phyloP scores from a whole-genome alignment of 92 coral and sea anemone genomes.

The Actinernus sp. region DNA sequence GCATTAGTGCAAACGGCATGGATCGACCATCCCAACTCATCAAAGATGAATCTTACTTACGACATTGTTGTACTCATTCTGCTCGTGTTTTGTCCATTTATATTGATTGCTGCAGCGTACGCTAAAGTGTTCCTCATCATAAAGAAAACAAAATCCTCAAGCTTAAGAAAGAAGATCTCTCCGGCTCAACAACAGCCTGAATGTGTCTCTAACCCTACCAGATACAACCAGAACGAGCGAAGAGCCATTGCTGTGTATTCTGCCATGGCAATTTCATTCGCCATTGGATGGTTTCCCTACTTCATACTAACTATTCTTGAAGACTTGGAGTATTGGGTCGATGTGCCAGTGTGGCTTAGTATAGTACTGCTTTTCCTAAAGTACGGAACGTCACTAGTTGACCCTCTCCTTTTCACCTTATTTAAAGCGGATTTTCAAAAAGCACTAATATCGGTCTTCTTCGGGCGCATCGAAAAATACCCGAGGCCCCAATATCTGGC shows the following conservation, averaged over 20 bases:
- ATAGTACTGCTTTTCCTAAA: constrained; percentile 54
- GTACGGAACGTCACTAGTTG: constrained; percentile 58
- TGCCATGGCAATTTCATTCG: constrained; percentile 56
- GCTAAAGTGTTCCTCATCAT: constrained; percentile 27
- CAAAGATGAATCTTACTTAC: constrained; percentile 9
- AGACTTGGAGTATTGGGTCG: constrained; percentile 28
- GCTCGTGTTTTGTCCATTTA: constrained; percentile 39
- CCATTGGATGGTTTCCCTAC: constrained; percentile 78
- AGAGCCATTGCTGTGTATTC: constrained; percentile 44
- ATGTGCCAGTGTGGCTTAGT: constrained; percentile 56
- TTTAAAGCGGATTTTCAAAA: constrained; percentile 71
- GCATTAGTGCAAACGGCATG: constrained; percentile 47
- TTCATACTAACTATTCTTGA: constrained; percentile 54
- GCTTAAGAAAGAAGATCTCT: not conserved
- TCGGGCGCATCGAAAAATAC: too few species aligned
- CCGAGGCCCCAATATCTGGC: too few species aligned
- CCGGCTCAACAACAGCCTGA: not conserved
- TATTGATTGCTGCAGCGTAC: constrained; percentile 26
- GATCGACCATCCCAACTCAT: constrained; percentile 1
- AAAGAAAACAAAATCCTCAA: not conserved
- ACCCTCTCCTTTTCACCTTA: constrained; percentile 69
- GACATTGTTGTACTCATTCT: constrained; percentile 19
- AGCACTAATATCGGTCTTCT: constrained; percentile 26
- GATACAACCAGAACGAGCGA: constrained; percentile 28
- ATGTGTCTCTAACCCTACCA: constrained; percentile 22